Base-by-base conservation (phyloP, 1,140 invertebrate species). In the Drosophila pallidifrons region DNA sequence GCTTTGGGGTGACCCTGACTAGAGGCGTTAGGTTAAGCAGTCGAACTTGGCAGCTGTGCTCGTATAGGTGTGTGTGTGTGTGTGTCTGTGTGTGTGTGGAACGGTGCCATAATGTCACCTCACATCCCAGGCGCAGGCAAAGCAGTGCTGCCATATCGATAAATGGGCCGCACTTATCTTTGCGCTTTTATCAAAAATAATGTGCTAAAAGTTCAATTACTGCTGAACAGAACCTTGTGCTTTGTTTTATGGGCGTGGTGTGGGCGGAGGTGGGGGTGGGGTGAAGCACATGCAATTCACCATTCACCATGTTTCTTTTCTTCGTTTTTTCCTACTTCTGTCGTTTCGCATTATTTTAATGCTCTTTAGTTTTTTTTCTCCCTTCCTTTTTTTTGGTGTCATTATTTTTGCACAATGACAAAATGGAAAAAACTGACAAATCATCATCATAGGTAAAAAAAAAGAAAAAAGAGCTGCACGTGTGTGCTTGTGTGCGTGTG, bases 181-280 rank as follows among this genome's bases (percentile, higher is more conserved):
- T 70, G 16, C n/a, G n/a, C 55, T 57, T 75, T 75, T 75, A 74
- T 75, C 72, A 68, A 69, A 55, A 69, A 43, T 57, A 69, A 70
- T 61, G 59, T 65, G 71, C 57, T 74, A 69, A 68, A 68, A 74
- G 71, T 74, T 74, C 57, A 68, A 74, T 74, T 74, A 74, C 45
- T 38, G 10, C 47, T 25, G 20, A 11, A 47, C 3, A 60, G 54
- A 67, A 60, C 69, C n/a, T 52, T 45, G 30, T 28, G 47, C 35
- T 20, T 0, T 15, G 43, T 25, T 25, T 15, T 32, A 1, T 43
- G 49, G 35, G 47, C 16, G 47, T 15, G 43, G 5, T 38, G 35
- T 25, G 47, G 59, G 1, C 6, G 13, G 1, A 4, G 8, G 2
- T 1, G 3, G 11, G 41, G 28, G 52, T 20, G 2, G 20, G 11